Conservation (phyloP, 2,113 vertebrate genomes). For the Athene cunicularia region DNA sequence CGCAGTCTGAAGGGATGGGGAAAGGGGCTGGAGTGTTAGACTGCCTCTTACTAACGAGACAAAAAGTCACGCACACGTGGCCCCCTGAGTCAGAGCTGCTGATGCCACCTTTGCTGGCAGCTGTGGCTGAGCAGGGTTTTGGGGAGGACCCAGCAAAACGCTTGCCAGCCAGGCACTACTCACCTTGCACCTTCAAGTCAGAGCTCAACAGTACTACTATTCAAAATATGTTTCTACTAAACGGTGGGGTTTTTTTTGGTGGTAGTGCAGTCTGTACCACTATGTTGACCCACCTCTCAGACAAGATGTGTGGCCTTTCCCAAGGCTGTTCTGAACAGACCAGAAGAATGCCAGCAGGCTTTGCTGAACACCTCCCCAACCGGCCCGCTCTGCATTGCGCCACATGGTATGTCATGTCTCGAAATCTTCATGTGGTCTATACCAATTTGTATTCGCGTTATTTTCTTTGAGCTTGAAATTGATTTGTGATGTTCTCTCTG, state of each 20-base stretch:
- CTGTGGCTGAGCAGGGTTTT: not conserved
- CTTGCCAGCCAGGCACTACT: not conserved
- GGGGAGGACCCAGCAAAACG: not conserved
- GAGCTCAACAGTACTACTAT: not conserved
- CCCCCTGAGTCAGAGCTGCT: fast-evolving
- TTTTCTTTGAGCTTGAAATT: not conserved
- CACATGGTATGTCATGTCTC: fast-evolving
- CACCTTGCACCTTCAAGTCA: fast-evolving
- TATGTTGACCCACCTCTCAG: not conserved
- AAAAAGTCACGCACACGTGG: fast-evolving
- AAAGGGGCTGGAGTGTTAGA: not conserved
- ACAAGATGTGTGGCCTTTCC: fast-evolving
- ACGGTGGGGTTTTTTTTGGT: too few species aligned
- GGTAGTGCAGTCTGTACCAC: not conserved
- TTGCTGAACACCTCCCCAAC: not conserved
- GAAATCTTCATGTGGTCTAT: not conserved
- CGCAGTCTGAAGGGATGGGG: fast-evolving
- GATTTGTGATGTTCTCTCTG: not conserved
- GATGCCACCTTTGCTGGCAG: not conserved
- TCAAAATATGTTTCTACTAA: not conserved
- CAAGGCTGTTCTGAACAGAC: not conserved
- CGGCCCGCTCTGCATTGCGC: too few species aligned
- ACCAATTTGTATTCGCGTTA: not conserved
- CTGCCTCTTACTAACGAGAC: not conserved
- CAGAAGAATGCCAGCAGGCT: not conserved